Evolutionary conservation across 2,797 vertebrate genomes (phyloP).

Genomic region (Chelmon rostratus): DNA sequence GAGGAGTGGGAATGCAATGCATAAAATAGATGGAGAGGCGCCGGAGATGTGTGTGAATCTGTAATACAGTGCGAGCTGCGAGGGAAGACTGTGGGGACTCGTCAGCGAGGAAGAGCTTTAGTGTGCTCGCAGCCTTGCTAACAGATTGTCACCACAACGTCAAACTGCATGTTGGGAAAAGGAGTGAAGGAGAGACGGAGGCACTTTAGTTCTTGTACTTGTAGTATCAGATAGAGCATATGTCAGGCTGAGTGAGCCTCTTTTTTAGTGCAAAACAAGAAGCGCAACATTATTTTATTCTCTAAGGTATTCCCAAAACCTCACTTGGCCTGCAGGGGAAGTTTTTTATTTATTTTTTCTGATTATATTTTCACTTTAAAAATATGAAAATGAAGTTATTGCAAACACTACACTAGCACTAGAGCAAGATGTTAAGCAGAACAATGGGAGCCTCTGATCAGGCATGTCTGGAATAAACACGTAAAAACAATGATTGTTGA

Average conservation of each 20-base stretch:
- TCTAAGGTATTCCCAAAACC: not conserved
- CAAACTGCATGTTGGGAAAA: constrained; percentile 40
- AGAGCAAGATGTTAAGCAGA: not conserved
- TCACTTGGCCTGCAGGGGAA: not conserved
- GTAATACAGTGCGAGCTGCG: constrained; percentile 22
- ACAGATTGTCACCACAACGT: constrained; percentile 52
- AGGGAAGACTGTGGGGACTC: constrained; percentile 33
- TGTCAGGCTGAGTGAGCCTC: constrained; percentile 23
- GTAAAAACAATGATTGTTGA: not conserved
- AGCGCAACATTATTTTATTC: not conserved
- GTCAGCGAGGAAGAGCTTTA: constrained; percentile 25
- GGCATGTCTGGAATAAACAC: not conserved
- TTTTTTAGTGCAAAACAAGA: constrained; percentile 14
- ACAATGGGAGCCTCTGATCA: not conserved
- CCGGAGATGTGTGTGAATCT: constrained; percentile 31
- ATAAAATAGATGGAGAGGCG: constrained; percentile 24
- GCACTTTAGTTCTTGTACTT: constrained; percentile 29
- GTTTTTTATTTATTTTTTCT: not conserved
- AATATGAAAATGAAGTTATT: not conserved
- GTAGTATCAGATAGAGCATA: constrained; percentile 37
- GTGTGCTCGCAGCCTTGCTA: constrained; percentile 40
- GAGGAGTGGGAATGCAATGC: constrained; percentile 33
- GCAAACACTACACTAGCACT: not conserved
- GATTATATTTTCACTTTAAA: not conserved
- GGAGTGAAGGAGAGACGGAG: not conserved